A percentile compares a stretch with the other conserved stretches of the same genome.
These are phyloP conservation scores for Ditylenchus dipsaci DNA, from an alignment of 1,140 invertebrate species.

Conservation along the genomic window DNA sequence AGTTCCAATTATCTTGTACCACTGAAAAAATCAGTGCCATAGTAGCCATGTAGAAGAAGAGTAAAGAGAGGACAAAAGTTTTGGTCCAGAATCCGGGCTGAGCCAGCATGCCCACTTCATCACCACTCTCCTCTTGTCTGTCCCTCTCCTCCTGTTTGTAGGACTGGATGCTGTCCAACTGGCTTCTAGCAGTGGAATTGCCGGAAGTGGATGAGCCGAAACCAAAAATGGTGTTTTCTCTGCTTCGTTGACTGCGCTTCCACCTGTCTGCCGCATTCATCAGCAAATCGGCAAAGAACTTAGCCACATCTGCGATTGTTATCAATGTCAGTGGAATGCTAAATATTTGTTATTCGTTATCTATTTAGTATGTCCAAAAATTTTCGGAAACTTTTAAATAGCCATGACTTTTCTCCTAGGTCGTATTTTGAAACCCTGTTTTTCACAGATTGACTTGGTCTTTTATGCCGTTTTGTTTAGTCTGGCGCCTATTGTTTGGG, in stretches of 20 bases:
- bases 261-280: conserved; percentile 16
- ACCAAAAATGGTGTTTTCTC: neutral
- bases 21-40: conserved; percentile 29
- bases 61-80: conserved; percentile 32
- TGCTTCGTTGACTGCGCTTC: neutral
- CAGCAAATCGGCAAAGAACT: conserved; percentile 44
- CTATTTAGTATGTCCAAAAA: no score
- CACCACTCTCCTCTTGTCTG: conserved; percentile 5
- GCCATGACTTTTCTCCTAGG: conserved; percentile 7
- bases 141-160: neutral
- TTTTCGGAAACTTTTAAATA: no score
- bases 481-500: neutral
- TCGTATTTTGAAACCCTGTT: no score
- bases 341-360: conserved; percentile 22
- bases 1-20: conserved; percentile 32
- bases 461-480: no score
- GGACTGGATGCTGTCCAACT: neutral
- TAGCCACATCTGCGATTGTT: conserved; percentile 45
- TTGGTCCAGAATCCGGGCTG: conserved; percentile 22
- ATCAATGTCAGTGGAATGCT: conserved; percentile 48
- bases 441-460: no score
- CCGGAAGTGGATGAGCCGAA: neutral
- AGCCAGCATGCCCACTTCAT: conserved; percentile 30
- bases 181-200: neutral
- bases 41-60: conserved; percentile 35